These are phyloP conservation scores for Drosophila saltans DNA, from an alignment of 1,140 invertebrate genomes.

Conservation along the genomic window DNA sequence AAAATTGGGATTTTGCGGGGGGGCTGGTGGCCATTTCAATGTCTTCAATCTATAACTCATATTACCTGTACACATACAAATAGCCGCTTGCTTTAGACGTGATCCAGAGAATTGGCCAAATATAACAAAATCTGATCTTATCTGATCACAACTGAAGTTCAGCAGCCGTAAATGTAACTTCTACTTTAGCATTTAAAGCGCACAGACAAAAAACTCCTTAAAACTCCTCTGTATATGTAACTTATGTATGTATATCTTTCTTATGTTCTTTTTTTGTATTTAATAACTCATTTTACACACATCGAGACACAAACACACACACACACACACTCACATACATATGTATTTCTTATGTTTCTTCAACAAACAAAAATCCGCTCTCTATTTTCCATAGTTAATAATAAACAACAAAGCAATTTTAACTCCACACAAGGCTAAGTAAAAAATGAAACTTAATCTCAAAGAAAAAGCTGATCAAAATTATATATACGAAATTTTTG, in stretches of 20 bases:
- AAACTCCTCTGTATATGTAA: constrained; percentile 24
- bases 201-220: constrained; percentile 37
- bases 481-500: constrained; percentile 49
- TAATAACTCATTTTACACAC: neutral
- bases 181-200: constrained; percentile 38
- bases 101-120: constrained; percentile 38
- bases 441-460: constrained; percentile 39
- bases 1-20: too few relatives aligned
- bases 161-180: constrained; percentile 29
- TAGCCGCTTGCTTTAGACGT: constrained; percentile 44
- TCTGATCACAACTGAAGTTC: constrained; percentile 44
- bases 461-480: constrained; percentile 19
- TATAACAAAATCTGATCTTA: neutral
- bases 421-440: constrained; percentile 78
- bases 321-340: neutral
- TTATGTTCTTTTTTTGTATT: constrained; percentile 3
- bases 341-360: constrained; percentile 33
- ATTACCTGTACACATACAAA: constrained; percentile 26
- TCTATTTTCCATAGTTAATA: constrained; percentile 71
- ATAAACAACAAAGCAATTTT: constrained; percentile 67
- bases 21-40: constrained; percentile 12
- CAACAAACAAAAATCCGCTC: constrained; percentile 54
- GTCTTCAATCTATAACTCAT: constrained; percentile 61
- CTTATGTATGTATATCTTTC: constrained; percentile 33
- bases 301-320: neutral